phyloP scores from a whole-genome alignment of 2,113 vertebrate species.

The Podarcis cretensis region DNA sequence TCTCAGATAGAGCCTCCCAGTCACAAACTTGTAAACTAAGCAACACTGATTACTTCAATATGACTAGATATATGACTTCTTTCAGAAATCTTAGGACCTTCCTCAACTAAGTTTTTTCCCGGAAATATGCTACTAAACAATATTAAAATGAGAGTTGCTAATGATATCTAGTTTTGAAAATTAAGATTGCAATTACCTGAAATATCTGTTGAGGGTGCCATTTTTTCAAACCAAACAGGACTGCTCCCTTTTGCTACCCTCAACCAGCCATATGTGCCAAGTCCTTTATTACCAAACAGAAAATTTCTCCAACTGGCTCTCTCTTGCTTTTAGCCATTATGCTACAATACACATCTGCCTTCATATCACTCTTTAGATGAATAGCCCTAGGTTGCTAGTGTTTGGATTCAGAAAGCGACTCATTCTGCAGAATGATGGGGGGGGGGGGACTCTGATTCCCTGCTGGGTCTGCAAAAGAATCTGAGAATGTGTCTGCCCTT shows the following conservation, averaged over 20 bases:
- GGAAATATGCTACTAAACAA: not conserved
- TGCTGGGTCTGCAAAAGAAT: slow-evolving; percentile 5
- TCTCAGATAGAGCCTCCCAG: not conserved
- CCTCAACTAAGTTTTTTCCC: not conserved
- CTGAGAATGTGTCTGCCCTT: slow-evolving; percentile 34
- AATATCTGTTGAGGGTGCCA: not conserved
- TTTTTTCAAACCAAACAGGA: not conserved
- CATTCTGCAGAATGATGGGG: not conserved
- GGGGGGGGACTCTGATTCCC: slow-evolving; percentile 26
- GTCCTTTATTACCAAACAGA: not conserved
- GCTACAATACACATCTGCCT: not conserved
- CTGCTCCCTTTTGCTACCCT: not conserved
- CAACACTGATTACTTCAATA: not conserved
- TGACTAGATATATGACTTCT: not conserved
- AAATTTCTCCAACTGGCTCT: not conserved
- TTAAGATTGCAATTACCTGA: not conserved
- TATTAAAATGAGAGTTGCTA: not conserved
- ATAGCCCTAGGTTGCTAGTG: not conserved
- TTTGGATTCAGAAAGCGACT: slow-evolving; percentile 28
- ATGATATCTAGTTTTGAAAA: not conserved
- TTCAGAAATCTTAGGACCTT: not conserved
- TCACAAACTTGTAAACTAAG: not conserved
- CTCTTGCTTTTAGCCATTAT: not conserved
- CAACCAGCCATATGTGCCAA: not conserved
- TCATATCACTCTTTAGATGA: slow-evolving; percentile 22